Evolutionary conservation across 2,113 vertebrate genomes (phyloP).

Genomic region (Alectura lathami): DNA sequence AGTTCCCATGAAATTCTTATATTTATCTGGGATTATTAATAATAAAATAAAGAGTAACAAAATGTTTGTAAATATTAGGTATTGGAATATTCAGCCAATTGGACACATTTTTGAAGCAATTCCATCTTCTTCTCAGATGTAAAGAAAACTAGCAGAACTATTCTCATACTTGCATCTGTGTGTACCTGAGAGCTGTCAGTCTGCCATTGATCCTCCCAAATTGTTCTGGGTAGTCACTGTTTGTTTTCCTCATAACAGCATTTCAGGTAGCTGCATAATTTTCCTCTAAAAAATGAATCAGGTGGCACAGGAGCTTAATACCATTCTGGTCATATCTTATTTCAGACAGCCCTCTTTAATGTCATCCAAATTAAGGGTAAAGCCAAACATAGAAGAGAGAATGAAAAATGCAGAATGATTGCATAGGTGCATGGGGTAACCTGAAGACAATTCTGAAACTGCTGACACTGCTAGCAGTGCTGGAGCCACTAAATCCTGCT

Average conservation of each 20-base stretch:
- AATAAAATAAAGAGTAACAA: no score
- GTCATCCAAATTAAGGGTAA: background rate
- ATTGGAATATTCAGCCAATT: background rate
- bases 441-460: background rate
- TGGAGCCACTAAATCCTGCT: background rate
- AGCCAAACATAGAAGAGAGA: background rate
- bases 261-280: background rate
- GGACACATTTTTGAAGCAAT: background rate
- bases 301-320: background rate
- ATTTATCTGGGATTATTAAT: no score
- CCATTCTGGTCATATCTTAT: background rate
- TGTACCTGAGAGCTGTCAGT: background rate
- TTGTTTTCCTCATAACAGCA: background rate
- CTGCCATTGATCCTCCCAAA: background rate
- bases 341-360: background rate
- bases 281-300: background rate
- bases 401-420: background rate
- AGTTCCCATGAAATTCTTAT: background rate
- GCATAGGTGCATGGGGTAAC: background rate
- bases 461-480: background rate
- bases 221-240: background rate
- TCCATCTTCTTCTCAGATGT: background rate
- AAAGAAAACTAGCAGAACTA: background rate
- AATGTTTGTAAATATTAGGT: background rate
- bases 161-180: background rate